Percentiles rank a stretch among this genome's conserved stretches.
These are phyloP conservation scores for Neuroterus valhalla DNA, from an alignment of 1,140 invertebrate species.

Conservation along the genomic window DNA sequence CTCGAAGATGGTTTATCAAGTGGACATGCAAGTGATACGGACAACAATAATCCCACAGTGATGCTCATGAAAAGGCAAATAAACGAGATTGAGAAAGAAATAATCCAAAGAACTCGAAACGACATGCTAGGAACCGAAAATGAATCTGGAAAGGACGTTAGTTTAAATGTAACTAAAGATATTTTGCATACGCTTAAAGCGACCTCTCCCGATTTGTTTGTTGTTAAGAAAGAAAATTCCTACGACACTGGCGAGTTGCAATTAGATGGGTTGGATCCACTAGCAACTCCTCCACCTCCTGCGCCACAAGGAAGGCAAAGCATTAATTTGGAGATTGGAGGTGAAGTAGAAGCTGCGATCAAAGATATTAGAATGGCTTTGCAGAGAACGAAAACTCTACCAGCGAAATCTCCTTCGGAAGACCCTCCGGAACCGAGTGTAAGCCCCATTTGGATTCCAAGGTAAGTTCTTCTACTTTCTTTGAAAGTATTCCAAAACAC, in stretches of 20 bases:
- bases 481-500: conserved; percentile 50
- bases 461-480: conserved; percentile 66
- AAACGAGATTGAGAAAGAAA: conserved; percentile 84
- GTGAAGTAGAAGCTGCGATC: conserved; percentile 84
- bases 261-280: conserved; percentile 80
- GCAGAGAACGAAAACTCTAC: conserved; percentile 83
- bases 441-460: conserved; percentile 82
- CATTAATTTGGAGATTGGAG: conserved; percentile 65
- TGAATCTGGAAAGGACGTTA: conserved; percentile 65
- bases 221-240: conserved; percentile 74
- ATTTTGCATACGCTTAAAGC: conserved; percentile 67
- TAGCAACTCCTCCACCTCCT: conserved; percentile 82
- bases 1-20: conserved; percentile 94
- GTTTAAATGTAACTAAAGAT: conserved; percentile 68
- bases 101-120: conserved; percentile 78
- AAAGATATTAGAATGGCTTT: conserved; percentile 87
- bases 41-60: conserved; percentile 87
- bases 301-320: conserved; percentile 78
- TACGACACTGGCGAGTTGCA: conserved; percentile 74
- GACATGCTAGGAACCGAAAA: conserved; percentile 60
- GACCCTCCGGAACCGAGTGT: conserved; percentile 69
- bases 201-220: conserved; percentile 72
- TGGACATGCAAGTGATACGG: conserved; percentile 93
- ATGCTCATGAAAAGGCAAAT: conserved; percentile 85
- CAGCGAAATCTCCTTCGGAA: conserved; percentile 74